These are phyloP conservation scores for Cydia strobilella DNA, from an alignment of 1,140 invertebrate species.

Conservation along the genomic window DNA sequence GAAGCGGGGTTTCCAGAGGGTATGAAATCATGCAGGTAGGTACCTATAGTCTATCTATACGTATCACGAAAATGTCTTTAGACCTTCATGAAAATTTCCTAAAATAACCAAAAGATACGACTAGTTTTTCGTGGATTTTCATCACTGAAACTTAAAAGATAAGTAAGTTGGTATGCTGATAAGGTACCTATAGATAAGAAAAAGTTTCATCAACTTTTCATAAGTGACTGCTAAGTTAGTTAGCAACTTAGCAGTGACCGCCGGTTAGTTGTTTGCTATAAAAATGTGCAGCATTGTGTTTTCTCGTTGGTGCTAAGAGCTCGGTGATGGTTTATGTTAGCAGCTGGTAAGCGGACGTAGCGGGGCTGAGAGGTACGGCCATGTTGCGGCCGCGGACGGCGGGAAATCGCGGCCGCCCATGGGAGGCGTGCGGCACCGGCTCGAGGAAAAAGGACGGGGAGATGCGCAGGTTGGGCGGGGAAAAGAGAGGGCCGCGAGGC, in stretches of 20 bases:
- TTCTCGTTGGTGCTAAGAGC: conserved; percentile 33
- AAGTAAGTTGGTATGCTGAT: not conserved
- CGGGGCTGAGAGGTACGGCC: conserved; percentile 60
- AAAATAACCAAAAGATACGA: too few relatives aligned
- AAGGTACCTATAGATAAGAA: not conserved
- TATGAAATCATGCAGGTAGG: too few relatives aligned
- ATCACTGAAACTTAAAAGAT: too few relatives aligned
- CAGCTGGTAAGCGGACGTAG: conserved; percentile 56
- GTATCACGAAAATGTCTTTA: too few relatives aligned
- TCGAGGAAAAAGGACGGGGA: conserved; percentile 56
- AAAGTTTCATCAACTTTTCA: not conserved
- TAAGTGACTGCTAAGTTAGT: not conserved
- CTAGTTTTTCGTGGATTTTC: too few relatives aligned
- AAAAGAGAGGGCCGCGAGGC: conserved; percentile 63
- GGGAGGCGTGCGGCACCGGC: conserved; percentile 69
- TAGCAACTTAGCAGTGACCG: not conserved
- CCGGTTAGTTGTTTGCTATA: not conserved
- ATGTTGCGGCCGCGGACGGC: conserved; percentile 70
- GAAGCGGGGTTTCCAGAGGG: too few relatives aligned
- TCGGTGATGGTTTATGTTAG: conserved; percentile 51
- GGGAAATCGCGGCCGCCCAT: conserved; percentile 77
- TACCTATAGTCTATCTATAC: too few relatives aligned
- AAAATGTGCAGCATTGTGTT: conserved; percentile 33
- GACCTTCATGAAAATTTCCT: too few relatives aligned
- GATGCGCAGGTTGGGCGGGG: conserved; percentile 37